These are phyloP conservation scores for Eupelmus urozonus DNA, from an alignment of 2,888 invertebrate species.

Conservation along the genomic window DNA sequence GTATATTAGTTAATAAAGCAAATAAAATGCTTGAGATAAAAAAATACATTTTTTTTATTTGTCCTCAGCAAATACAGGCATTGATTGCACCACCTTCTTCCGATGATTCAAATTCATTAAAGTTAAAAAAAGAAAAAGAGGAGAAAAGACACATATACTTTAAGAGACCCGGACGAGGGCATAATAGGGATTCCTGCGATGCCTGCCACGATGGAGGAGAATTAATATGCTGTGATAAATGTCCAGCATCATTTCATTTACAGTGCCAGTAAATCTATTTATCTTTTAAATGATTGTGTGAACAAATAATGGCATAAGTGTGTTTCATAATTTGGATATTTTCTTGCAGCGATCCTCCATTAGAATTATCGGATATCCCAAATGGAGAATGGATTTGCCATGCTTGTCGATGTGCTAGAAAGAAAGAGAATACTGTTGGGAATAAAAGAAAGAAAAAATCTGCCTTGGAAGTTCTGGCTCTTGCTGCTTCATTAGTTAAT, in stretches of 20 bases:
- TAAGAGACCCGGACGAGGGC: constrained; percentile 91
- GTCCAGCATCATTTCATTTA: constrained; percentile 96
- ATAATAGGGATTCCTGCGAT: constrained; percentile 95
- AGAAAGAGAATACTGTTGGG: constrained; percentile 66
- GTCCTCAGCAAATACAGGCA: constrained; percentile 93
- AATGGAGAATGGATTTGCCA: constrained; percentile 95
- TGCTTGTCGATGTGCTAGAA: constrained; percentile 83
- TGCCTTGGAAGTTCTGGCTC: constrained; percentile 88
- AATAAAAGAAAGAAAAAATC: constrained; percentile 72
- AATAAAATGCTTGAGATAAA: background rate
- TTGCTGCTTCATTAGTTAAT: constrained; percentile 91
- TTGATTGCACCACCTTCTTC: constrained; percentile 92
- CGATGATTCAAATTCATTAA: constrained; percentile 83
- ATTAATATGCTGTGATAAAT: constrained; percentile 96
- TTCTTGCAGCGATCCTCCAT: constrained; percentile 90
- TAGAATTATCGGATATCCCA: constrained; percentile 93
- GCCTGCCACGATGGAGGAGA: constrained; percentile 97
- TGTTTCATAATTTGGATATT: constrained; percentile 8
- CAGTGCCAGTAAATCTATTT: constrained; percentile 90
- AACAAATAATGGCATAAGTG: background rate
- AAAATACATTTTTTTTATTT: constrained; percentile 65
- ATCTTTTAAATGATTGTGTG: background rate
- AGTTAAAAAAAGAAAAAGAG: constrained; percentile 76
- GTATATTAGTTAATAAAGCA: constrained; percentile 31
- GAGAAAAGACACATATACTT: constrained; percentile 88